These are phyloP conservation scores for Idaea dimidiata DNA, from an alignment of 2,888 invertebrate species.

Conservation along the genomic window DNA sequence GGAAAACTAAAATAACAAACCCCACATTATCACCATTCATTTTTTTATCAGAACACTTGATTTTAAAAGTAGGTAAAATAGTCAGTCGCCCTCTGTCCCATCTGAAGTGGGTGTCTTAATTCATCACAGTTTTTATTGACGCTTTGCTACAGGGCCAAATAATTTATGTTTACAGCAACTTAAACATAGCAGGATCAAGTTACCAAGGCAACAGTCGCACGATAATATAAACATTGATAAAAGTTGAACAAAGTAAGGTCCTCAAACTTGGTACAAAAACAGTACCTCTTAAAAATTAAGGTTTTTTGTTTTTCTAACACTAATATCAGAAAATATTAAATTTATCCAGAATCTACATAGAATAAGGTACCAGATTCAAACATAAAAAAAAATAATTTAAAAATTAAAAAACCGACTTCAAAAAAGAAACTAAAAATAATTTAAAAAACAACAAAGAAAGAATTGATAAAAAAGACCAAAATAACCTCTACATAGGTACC, in stretches of 20 bases:
- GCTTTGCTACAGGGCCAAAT: not conserved
- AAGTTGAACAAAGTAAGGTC: not conserved
- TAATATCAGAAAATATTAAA: not conserved
- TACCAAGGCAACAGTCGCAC: constrained; percentile 2
- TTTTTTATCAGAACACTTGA: constrained; percentile 5
- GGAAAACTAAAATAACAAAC: constrained; percentile 1
- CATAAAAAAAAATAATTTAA: no score
- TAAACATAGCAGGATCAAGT: not conserved
- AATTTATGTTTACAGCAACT: constrained; percentile 1
- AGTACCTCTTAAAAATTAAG: not conserved
- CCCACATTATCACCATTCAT: constrained; percentile 4
- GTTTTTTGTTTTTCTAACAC: not conserved
- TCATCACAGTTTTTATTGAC: constrained; percentile 5
- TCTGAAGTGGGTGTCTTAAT: constrained; percentile 5
- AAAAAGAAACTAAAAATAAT: no score
- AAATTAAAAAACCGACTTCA: no score
- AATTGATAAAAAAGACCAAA: no score
- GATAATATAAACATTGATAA: constrained; percentile 3
- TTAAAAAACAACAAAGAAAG: no score
- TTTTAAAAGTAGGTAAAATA: constrained; percentile 4
- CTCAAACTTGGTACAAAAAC: constrained; percentile 3
- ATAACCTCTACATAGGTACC: no score
- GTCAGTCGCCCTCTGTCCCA: not conserved
- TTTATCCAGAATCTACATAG: constrained; percentile 4
- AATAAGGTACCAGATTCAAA: constrained; percentile 3